phyloP scores from a whole-genome alignment of 2,797 vertebrate genomes.

The Coracias cyanogaster region DNA sequence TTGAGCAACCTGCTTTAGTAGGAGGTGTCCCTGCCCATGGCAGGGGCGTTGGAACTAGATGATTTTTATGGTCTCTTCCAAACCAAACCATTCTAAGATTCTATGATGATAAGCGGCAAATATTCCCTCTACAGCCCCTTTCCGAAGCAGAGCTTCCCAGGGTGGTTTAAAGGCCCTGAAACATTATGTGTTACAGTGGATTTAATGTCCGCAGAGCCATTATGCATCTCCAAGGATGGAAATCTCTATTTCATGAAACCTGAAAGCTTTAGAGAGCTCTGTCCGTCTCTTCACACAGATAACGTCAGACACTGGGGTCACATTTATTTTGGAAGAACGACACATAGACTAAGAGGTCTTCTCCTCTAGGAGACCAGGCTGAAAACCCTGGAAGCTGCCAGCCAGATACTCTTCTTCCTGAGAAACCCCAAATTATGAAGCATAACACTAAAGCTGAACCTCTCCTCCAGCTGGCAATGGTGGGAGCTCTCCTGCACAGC shows the following conservation, averaged over 20 bases:
- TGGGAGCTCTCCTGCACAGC: background rate
- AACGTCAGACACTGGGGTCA: background rate
- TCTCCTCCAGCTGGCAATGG: background rate
- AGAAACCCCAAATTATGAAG: background rate
- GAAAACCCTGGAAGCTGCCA: background rate
- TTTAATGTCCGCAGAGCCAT: background rate
- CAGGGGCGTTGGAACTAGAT: no score
- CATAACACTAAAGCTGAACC: background rate
- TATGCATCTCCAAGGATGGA: background rate
- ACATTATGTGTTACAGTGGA: background rate
- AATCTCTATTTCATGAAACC: background rate
- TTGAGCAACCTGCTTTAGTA: no score
- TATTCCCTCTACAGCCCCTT: background rate
- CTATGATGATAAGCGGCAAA: background rate
- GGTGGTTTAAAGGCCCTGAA: background rate
- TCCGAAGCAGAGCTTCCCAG: background rate
- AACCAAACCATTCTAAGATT: background rate
- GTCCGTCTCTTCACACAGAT: rapidly evolving
- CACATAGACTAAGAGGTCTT: background rate
- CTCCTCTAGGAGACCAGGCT: background rate
- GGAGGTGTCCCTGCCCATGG: no score
- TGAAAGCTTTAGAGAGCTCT: background rate
- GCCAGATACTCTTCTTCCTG: background rate
- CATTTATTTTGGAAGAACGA: background rate
- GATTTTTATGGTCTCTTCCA: no score